phyloP scores from a whole-genome alignment of 1,140 invertebrate genomes.

The Diorhabda sublineata region DNA sequence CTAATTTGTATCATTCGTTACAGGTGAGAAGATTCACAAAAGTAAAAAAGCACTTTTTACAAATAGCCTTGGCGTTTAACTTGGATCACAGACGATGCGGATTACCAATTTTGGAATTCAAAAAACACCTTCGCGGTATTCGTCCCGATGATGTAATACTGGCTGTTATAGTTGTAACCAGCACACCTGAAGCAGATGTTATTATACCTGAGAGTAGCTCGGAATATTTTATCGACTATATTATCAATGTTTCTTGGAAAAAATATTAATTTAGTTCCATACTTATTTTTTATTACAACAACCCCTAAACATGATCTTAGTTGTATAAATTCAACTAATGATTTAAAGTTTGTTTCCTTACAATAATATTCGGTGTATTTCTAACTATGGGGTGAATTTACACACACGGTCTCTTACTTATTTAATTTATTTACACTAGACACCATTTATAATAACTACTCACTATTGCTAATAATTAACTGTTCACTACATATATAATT shows the following conservation, averaged over 20 bases:
- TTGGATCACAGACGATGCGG: conserved; percentile 25
- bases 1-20: background rate
- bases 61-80: conserved; percentile 19
- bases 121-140: background rate
- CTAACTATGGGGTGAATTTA: background rate
- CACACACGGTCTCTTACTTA: background rate
- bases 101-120: conserved; percentile 4
- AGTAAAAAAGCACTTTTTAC: conserved; percentile 10
- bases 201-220: conserved; percentile 19
- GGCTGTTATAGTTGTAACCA: conserved; percentile 14
- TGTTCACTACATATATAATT: no score
- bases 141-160: conserved; percentile 11
- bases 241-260: conserved; percentile 7
- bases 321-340: background rate
- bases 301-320: background rate
- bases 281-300: background rate
- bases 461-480: no score
- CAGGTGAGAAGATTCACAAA: conserved; percentile 23
- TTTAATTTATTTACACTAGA: no score
- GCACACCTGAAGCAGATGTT: background rate
- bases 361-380: background rate
- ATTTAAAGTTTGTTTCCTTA: background rate
- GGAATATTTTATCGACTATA: conserved; percentile 29
- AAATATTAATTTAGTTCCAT: background rate
- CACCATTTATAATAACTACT: no score